These are phyloP conservation scores for Napeogenes inachia DNA, from an alignment of 2,888 invertebrate species.

Conservation along the genomic window DNA sequence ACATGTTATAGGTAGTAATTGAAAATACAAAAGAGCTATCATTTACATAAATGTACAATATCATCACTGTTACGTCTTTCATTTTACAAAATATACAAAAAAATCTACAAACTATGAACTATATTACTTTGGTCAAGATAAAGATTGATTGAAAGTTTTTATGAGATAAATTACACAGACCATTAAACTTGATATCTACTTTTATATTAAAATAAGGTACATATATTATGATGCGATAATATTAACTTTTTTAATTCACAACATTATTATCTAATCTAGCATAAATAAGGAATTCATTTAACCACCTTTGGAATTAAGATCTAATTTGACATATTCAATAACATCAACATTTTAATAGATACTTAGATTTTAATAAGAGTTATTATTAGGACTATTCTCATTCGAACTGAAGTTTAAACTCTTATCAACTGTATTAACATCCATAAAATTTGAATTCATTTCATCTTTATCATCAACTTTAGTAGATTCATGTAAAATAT, in stretches of 20 bases:
- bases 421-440: constrained; percentile 45
- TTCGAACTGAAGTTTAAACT: constrained; percentile 47
- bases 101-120: constrained; percentile 31
- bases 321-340: constrained; percentile 46
- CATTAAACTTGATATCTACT: constrained; percentile 26
- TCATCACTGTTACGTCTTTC: constrained; percentile 65
- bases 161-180: constrained; percentile 9
- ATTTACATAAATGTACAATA: constrained; percentile 29
- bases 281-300: constrained; percentile 1
- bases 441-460: constrained; percentile 67
- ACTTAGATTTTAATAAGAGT: constrained; percentile 51
- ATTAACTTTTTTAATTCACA: neutral
- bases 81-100: constrained; percentile 65
- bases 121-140: constrained; percentile 38
- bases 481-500: constrained; percentile 39
- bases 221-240: neutral
- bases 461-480: constrained; percentile 54
- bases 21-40: constrained; percentile 7
- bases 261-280: constrained; percentile 4
- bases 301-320: constrained; percentile 10
- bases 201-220: constrained; percentile 27
- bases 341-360: constrained; percentile 36
- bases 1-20: constrained; percentile 1
- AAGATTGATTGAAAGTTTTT: constrained; percentile 16
- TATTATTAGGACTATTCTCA: constrained; percentile 68